Base-by-base conservation (phyloP, 35 echinoderm and acorn worm species). In the Holothuria glaberrima region DNA sequence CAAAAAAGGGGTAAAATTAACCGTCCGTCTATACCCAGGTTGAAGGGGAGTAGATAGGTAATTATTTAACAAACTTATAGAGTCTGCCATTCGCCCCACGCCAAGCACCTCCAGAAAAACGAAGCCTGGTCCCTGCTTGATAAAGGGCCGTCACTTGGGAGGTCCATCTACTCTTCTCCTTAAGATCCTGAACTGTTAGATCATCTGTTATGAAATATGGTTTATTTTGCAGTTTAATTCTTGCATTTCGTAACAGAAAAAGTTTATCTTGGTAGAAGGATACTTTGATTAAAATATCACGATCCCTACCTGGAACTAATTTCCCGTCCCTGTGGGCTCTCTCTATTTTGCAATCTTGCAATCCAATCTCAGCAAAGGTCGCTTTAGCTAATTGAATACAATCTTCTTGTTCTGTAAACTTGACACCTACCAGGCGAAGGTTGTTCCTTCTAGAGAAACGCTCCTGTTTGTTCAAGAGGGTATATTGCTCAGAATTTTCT, bases 141-240 rank as follows among this genome's bases (percentile, higher is more conserved):
- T n/a, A n/a, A n/a, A n/a, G n/a, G n/a, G n/a, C n/a, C n/a, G n/a
- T n/a, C n/a, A n/a, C n/a, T n/a, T n/a, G n/a, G n/a, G n/a, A n/a
- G 64, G 9, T 44, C 86, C 86, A 88, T 88, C 30, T 71, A 13
- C 33, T 88, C 30, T 88, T 88, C 21, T 71, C 86, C 46, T 0
- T 26, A 13, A 88, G 26, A 50, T 88, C 64, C 38, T n/a, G 18
- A 38, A 27, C n/a, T n/a, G n/a, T n/a, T n/a, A n/a, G n/a, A n/a
- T n/a, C n/a, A n/a, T n/a, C n/a, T n/a, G n/a, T n/a, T n/a, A n/a
- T n/a, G n/a, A n/a, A n/a, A n/a, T n/a, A n/a, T n/a, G n/a, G n/a
- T n/a, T n/a, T n/a, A n/a, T 6, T 38, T 36, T 88, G 17, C 36
- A 88, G 31, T 6, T 27, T 50, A 5, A 5, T 5, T 16, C 45